Base-by-base conservation (phyloP, 2,888 invertebrate genomes). In the Drosophila maculinotata region DNA sequence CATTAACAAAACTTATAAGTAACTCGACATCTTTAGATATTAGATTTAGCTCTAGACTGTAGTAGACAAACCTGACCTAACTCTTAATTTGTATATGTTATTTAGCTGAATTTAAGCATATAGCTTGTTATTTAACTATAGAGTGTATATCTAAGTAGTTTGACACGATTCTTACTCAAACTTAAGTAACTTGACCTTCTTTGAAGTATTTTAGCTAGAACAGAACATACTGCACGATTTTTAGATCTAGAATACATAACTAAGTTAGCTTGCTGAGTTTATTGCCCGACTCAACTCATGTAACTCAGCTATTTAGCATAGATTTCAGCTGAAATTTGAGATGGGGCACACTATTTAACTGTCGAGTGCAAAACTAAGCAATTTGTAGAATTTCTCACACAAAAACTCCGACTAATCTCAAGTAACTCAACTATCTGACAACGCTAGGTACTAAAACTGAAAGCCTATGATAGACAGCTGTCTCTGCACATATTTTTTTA, bases 1-100 rank as follows among this genome's bases (percentile, higher is more conserved):
- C 41, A 38, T 59, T 54, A 48, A 17, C 42, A 25, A 33, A 47
- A 69, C 48, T 69, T 49, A 17, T 8, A n/a, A n/a, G n/a, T n/a
- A n/a, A n/a, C n/a, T n/a, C n/a, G n/a, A n/a, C n/a, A n/a, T n/a
- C n/a, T n/a, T n/a, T n/a, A n/a, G n/a, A n/a, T n/a, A n/a, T n/a
- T n/a, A n/a, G n/a, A n/a, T n/a, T n/a, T n/a, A n/a, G n/a, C n/a
- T n/a, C n/a, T n/a, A n/a, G n/a, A n/a, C n/a, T n/a, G n/a, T n/a
- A n/a, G n/a, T n/a, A n/a, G n/a, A 3, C 5, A 12, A 26, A 4
- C 4, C 1, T 1, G 2, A 10, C n/a, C 8, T 5, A 26, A 38
- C 20, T n/a, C n/a, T n/a, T n/a, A n/a, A n/a, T n/a, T n/a, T n/a
- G n/a, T n/a, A n/a, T n/a, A n/a, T n/a, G n/a, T n/a, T n/a, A n/a